Percentiles rank a stretch among this genome's conserved stretches.
phyloP scores from a whole-genome alignment of 1,140 invertebrate species.

The Brachionus paranguensis region DNA sequence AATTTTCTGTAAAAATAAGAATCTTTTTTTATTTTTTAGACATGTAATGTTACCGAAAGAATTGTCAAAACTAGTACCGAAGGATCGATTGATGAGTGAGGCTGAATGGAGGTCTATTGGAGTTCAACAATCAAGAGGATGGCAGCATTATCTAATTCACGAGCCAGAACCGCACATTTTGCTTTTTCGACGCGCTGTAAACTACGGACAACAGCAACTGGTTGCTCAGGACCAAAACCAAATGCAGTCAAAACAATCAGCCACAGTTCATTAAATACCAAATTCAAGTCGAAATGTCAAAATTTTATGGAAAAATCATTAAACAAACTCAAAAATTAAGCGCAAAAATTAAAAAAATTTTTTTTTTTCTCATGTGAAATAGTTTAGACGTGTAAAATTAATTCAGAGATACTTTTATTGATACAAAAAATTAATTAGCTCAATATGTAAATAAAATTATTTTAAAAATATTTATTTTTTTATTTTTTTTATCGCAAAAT shows the following conservation, averaged over 20 bases:
- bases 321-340: neutral
- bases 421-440: neutral
- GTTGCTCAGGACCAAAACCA: neutral
- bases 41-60: conserved; percentile 78
- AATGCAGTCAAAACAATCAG: conserved; percentile 16
- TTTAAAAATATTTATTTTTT: too few species aligned
- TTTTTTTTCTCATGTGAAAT: neutral
- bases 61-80: conserved; percentile 75
- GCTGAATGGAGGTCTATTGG: conserved; percentile 88
- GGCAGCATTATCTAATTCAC: conserved; percentile 94
- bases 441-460: neutral
- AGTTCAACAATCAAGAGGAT: conserved; percentile 86
- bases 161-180: conserved; percentile 59
- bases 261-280: neutral
- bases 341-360: neutral
- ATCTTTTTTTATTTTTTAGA: neutral
- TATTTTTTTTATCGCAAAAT: too few species aligned
- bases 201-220: neutral
- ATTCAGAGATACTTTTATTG: neutral
- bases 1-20: neutral
- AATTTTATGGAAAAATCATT: neutral
- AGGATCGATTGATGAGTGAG: conserved; percentile 86
- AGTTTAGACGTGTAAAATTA: neutral
- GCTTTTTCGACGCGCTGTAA: conserved; percentile 2
- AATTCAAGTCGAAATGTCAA: neutral